phyloP scores from a whole-genome alignment of 2,797 vertebrate species.

The Poeciliopsis infans region DNA sequence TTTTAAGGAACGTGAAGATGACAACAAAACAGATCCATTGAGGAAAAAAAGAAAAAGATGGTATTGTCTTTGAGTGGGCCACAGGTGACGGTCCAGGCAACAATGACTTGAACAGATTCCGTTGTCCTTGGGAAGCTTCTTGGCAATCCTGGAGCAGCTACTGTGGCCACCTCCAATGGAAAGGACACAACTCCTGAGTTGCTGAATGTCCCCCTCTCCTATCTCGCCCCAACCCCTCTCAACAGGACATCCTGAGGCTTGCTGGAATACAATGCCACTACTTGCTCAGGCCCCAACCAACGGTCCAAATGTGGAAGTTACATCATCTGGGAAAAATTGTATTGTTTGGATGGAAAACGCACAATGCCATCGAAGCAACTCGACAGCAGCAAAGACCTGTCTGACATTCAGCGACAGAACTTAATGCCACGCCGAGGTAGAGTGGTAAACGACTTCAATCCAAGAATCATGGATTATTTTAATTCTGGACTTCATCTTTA shows the following conservation, averaged over 20 bases:
- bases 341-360: conserved; percentile 80
- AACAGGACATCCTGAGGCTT: conserved; percentile 98
- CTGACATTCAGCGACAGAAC: conserved; percentile 15
- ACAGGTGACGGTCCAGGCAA: conserved; percentile 9
- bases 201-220: conserved; percentile 81
- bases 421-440: neutral
- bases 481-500: neutral
- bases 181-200: conserved; percentile 32
- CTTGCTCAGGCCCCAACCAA: conserved; percentile 76
- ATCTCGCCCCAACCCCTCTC: conserved; percentile 64
- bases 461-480: neutral
- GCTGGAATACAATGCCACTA: conserved; percentile 93
- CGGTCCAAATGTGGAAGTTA: conserved; percentile 81
- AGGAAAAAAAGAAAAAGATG: neutral
- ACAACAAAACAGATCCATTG: conserved; percentile 12
- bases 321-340: conserved; percentile 83
- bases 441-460: neutral
- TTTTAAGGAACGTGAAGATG: neutral
- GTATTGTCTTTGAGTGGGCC: neutral
- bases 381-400: conserved; percentile 23
- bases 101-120: neutral
- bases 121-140: conserved; percentile 30
- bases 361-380: conserved; percentile 53
- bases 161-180: conserved; percentile 57
- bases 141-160: conserved; percentile 32